Evolutionary conservation across 2,797 vertebrate genomes (phyloP), one percentile per base, ranked within the genome.

Genomic region (Acipenser oxyrinchus): DNA sequence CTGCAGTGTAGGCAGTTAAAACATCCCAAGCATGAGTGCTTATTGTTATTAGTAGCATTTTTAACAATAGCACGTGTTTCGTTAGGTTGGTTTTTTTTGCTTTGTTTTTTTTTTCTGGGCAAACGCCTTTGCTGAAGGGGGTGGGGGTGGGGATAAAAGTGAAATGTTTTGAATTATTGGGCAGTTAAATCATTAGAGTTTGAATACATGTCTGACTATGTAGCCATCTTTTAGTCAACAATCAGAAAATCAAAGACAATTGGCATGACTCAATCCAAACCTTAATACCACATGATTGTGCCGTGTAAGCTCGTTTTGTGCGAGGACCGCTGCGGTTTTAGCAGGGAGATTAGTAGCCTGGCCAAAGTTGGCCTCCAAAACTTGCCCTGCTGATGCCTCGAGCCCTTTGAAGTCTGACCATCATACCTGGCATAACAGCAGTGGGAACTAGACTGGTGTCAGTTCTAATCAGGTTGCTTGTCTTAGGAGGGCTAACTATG

Each of bases 251-350:
- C 92, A 93, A 92, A 93, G 91, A 87, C 88, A 89, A 91, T 89
- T 89, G 91, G 84, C 83, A 92, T 91, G 90, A 92, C 91, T 92
- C 87, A 87, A 89, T 83, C 84, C 83, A 86, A 88, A 91, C 88
- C 90, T 88, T 93, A 91, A 93, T 91, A 86, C 91, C 89, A 86
- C 90, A 90, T 93, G 93, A 93, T 90, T 91, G 88, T 93, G 88
- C 87, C 82, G 78, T 88, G 87, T 92, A 91, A 93, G 92, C 92
- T 93, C 89, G 92, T 91, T 93, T 92, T 92, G 90, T 92, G 90
- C 81, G 81, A 90, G 90, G 87, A 89, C 86, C 85, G 83, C 89
- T 87, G 87, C 88, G 88, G 90, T 87, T 92, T 93, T 91, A 92
- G 91, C 83, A 80, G 84, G 71, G 91, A 92, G 92, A 94, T 94